Percentiles rank a stretch among this genome's conserved stretches.
Evolutionary conservation across 2,797 vertebrate species (phyloP).

Genomic region (Pachyuromys duprasi): DNA sequence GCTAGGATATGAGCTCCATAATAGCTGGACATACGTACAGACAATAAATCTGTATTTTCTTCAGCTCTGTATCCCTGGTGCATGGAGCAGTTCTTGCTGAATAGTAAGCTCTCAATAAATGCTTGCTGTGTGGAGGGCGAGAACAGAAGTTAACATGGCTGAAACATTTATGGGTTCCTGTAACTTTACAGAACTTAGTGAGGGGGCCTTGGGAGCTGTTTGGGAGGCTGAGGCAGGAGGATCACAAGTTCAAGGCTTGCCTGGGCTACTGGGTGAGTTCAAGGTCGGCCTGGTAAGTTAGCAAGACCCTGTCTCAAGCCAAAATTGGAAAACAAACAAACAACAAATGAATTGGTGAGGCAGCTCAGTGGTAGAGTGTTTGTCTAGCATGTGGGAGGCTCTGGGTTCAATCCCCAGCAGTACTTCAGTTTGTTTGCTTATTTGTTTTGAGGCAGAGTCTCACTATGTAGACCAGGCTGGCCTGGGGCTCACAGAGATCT

Average conservation of each 20-base stretch:
- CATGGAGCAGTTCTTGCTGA: not conserved
- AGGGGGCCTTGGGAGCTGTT: not conserved
- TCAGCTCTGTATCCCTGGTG: not conserved
- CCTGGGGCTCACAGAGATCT: not conserved
- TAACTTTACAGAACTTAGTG: not conserved
- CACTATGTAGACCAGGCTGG: not conserved
- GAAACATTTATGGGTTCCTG: not conserved
- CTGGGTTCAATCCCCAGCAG: not conserved
- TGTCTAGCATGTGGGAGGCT: not conserved
- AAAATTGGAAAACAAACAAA: not conserved
- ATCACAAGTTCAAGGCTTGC: not conserved
- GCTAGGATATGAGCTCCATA: not conserved
- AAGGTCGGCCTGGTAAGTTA: not conserved
- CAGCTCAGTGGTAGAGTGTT: not conserved
- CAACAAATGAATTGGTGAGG: not conserved
- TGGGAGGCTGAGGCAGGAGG: not conserved
- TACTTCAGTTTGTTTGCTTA: not conserved
- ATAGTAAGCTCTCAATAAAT: not conserved
- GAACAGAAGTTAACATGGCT: not conserved
- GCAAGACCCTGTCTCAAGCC: not conserved
- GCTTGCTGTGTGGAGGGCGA: not conserved
- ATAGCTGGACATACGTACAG: not conserved
- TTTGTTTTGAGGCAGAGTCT: not conserved
- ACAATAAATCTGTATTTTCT: not conserved
- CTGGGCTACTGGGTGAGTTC: not conserved